Evolutionary conservation across 2,113 vertebrate genomes (phyloP).

Genomic region (human): DNA sequence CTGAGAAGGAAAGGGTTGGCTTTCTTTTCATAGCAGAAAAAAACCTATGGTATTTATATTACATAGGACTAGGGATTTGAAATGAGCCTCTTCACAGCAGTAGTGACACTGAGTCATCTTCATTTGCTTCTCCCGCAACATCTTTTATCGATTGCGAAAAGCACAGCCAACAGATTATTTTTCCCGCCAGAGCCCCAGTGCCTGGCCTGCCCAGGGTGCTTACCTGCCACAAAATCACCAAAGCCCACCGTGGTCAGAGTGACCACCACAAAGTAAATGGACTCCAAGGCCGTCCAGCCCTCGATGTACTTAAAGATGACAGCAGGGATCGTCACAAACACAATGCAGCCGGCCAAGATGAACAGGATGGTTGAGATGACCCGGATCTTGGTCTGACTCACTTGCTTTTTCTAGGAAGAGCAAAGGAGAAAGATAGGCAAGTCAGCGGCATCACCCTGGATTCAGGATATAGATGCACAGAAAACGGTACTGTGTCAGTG

Average conservation of each 20-base stretch:
- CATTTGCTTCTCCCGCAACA: neutral
- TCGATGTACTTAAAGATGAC: conserved; percentile 96
- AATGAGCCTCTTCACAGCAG: neutral
- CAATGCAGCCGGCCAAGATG: conserved; percentile 95
- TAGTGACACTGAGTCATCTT: neutral
- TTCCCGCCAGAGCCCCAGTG: neutral
- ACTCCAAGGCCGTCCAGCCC: conserved; percentile 95
- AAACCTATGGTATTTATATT: conserved; percentile 37
- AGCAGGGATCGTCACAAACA: conserved; percentile 97
- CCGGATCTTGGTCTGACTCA: conserved; percentile 98
- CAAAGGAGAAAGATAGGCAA: conserved; percentile 63
- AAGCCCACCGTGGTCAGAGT: conserved; percentile 98
- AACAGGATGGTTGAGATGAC: conserved; percentile 98
- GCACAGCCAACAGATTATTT: neutral
- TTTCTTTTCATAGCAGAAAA: neutral
- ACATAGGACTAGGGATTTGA: neutral
- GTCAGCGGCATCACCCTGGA: neutral
- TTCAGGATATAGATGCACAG: neutral
- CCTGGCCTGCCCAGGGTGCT: conserved; percentile 30
- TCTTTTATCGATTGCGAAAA: neutral
- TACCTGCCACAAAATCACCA: conserved; percentile 99
- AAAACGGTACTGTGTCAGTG: fast-evolving
- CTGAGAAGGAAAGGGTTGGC: neutral
- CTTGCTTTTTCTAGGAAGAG: conserved; percentile 93
- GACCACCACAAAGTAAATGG: conserved; percentile 98